Percentiles rank a stretch among this genome's conserved stretches.
These are phyloP conservation scores for Hofmannophila pseudospretella DNA, from an alignment of 2,888 invertebrate genomes.

Conservation along the genomic window DNA sequence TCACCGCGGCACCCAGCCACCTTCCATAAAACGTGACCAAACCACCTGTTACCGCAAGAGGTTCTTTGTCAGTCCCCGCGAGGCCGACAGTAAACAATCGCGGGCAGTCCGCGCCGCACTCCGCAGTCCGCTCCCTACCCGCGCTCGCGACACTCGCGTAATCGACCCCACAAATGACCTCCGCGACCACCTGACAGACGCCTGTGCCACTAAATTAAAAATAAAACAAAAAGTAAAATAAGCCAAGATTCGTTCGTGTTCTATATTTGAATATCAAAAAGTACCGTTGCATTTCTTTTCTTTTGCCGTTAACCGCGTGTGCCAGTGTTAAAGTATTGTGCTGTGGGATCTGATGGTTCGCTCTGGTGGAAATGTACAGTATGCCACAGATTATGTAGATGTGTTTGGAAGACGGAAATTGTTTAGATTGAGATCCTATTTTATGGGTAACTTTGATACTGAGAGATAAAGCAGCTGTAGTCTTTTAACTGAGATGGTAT, in stretches of 20 bases:
- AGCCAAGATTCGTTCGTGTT: conserved; percentile 51
- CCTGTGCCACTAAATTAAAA: conserved; percentile 24
- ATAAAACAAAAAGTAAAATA: conserved; percentile 29
- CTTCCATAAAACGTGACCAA: conserved; percentile 18
- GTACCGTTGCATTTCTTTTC: conserved; percentile 43
- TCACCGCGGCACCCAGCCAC: conserved; percentile 25
- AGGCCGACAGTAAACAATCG: conserved; percentile 60
- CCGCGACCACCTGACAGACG: conserved; percentile 42
- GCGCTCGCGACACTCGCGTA: conserved; percentile 46
- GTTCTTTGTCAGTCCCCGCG: conserved; percentile 49
- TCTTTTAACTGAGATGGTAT: too few relatives aligned
- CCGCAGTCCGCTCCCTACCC: conserved; percentile 64
- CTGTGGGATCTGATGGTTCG: conserved; percentile 47
- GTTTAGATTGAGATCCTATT: not conserved
- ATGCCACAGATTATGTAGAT: conserved; percentile 8
- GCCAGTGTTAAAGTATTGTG: conserved; percentile 38
- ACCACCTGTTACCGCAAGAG: conserved; percentile 14
- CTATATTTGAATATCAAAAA: conserved; percentile 32
- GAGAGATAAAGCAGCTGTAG: too few relatives aligned
- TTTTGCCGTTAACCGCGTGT: conserved; percentile 50
- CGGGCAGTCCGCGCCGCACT: conserved; percentile 62
- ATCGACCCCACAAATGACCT: conserved; percentile 28
- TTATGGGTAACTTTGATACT: too few relatives aligned
- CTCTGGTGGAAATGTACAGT: conserved; percentile 32
- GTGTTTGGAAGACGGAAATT: conserved; percentile 1